phyloP scores from a whole-genome alignment of 2,888 invertebrate genomes.

The Nebria brevicollis region DNA sequence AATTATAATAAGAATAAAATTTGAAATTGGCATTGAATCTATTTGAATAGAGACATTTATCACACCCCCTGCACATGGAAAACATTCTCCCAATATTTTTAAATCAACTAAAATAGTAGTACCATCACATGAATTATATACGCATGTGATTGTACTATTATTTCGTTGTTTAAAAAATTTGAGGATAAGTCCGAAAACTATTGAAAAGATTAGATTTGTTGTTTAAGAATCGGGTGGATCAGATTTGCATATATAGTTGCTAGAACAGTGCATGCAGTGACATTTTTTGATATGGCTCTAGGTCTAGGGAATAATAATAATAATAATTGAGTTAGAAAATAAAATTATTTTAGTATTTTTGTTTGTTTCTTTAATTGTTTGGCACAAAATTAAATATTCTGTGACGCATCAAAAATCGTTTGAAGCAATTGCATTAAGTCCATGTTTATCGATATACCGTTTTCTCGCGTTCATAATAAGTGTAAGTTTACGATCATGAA shows the following conservation, averaged over 20 bases:
- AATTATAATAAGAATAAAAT: neutral
- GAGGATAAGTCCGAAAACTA: neutral
- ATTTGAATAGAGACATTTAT: neutral
- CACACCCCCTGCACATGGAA: neutral
- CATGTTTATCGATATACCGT: constrained; percentile 82
- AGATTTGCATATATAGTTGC: constrained; percentile 26
- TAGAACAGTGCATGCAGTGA: constrained; percentile 36
- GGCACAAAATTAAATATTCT: constrained; percentile 44
- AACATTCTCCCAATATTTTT: neutral
- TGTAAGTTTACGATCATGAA: constrained; percentile 80
- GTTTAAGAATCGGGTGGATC: constrained; percentile 18
- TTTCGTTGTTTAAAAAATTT: neutral
- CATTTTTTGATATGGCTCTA: constrained; percentile 40
- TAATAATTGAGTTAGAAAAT: constrained; percentile 19
- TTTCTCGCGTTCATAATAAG: constrained; percentile 81
- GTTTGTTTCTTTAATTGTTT: constrained; percentile 33
- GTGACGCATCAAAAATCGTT: constrained; percentile 48
- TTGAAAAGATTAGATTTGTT: neutral
- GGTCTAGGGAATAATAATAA: constrained; percentile 46
- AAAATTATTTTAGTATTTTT: constrained; percentile 30
- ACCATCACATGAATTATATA: too few relatives aligned
- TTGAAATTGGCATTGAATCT: neutral
- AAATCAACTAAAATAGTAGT: too few relatives aligned
- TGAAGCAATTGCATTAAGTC: constrained; percentile 61
- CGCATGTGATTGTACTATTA: neutral